Evolutionary conservation across 2,797 vertebrate species (phyloP), one percentile per base, ranked within the genome.

Genomic region (Macrochelys suwanniensis): DNA sequence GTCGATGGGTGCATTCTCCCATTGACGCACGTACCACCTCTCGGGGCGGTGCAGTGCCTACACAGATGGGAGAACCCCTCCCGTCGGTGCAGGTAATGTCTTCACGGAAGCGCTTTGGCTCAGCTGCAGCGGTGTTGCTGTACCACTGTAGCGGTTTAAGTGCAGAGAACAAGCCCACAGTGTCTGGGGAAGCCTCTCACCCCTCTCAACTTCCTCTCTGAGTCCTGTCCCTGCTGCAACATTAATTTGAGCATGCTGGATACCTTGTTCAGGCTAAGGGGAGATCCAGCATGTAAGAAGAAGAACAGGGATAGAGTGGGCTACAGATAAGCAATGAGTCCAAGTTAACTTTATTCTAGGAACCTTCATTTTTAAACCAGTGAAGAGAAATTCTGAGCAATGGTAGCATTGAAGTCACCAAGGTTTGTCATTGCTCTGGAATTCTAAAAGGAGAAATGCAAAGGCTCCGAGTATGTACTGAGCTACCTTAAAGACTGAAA

Each of bases 1-100:
- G 47, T 49, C 47, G 8, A 49, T 49, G 47, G 47, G 47, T 10
- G 47, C 47, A 49, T 49, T 49, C 47, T 37, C 33, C n/a, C 61
- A 33, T n/a, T n/a, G 33, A n/a, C 4, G 2, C 7, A 65, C 33
- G 2, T 19, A 12, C 5, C 12, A 3, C 17, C n/a, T 21, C 28
- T 50, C 13, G 13, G 50, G 50, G 50, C 13, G 50, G 12, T 50
- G 50, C 50, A 12, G 13, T 15, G 1, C 50, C 50, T 15, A 50
- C 50, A 50, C 50, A 50, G 50, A 50, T 50, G 12, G 50, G 50
- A 50, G 4, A 50, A 50, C 50, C 50, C 50, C 50, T 50, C 50
- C 50, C 5, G 50, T 50, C 5, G 50, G 50, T 50, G 50, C 50
- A 50, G 50, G 13, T 50, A 50, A 3, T 1, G 2, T 5, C 13